Evolutionary conservation across 2,797 vertebrate genomes (phyloP), one percentile per base, ranked within the genome.

Genomic region (Momotus momota): DNA sequence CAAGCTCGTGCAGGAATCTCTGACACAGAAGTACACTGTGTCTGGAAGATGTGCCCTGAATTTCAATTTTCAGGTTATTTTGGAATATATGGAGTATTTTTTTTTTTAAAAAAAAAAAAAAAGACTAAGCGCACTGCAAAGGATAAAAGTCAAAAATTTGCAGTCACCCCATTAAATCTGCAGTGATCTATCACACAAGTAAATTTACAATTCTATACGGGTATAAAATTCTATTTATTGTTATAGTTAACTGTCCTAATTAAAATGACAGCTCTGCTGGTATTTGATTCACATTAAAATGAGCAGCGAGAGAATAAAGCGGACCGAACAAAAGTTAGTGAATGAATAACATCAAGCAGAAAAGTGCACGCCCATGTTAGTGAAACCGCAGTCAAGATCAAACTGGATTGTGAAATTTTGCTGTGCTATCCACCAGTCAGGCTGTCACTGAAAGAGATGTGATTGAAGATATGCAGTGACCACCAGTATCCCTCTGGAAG

Each of bases 31-130:
- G 26, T 81, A 78, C 67, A 66, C 57, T 52, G 40, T 67, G 35
- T 61, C 74, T 74, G 60, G 60, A 94, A 88, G 18, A 74, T 0
- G 2, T 71, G 65, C 10, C 38, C 46, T 81, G 91, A 94, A 83
- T 94, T 81, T 81, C 25, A 86, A 57, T 91, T 86, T 91, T 25
- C 26, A 41, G 17, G 62, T 88, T 92, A 62, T 70, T 89, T 75
- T 70, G n/a, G 35, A 83, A 55, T 65, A 52, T 6, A 55, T 26
- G 46, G 40, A 70, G 55, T n/a, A n/a, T n/a, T n/a, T n/a, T n/a
- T n/a, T n/a, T n/a, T n/a, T 26, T 69, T 80, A 0, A 51, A 69
- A 5, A 17, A 51, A 51, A 69, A 51, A 69, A 6, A 17, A 82
- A 45, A 69, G 4, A 16, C 12, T 21, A 91, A 54, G 6, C 35